Evolutionary conservation across 1,140 invertebrate species (phyloP).

Genomic region (Tetranychus urticae): DNA sequence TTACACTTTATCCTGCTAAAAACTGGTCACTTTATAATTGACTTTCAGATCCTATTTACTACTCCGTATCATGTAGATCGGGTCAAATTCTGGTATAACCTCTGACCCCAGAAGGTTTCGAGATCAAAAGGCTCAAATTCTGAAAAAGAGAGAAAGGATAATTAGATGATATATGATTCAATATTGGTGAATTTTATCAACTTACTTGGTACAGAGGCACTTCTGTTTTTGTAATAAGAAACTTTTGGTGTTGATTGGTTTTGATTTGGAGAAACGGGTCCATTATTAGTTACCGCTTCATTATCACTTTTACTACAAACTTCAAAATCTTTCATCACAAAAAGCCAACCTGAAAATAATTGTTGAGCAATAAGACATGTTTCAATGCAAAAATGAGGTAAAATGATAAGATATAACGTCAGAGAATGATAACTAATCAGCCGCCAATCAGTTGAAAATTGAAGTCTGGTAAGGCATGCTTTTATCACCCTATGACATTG

Average conservation of each 20-base stretch:
- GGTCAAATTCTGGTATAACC: conserved; percentile 37
- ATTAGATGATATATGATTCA: not conserved
- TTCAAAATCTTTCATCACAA: not conserved
- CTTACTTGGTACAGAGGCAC: conserved; percentile 5
- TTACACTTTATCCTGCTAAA: too few relatives aligned
- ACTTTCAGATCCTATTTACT: too few relatives aligned
- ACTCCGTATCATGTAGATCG: not conserved
- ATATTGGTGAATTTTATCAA: not conserved
- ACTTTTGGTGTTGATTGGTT: conserved; percentile 8
- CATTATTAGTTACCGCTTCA: not conserved
- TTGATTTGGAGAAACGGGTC: not conserved
- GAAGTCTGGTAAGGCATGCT: too few relatives aligned
- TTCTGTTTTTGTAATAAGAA: conserved; percentile 8
- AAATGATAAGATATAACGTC: too few relatives aligned
- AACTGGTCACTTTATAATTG: too few relatives aligned
- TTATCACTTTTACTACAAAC: not conserved
- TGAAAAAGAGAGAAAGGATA: conserved; percentile 17
- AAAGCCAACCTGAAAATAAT: not conserved
- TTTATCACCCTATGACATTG: too few relatives aligned
- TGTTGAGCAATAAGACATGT: too few relatives aligned
- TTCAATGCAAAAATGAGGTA: too few relatives aligned
- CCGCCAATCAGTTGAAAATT: too few relatives aligned
- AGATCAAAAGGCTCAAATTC: conserved; percentile 65
- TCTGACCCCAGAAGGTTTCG: conserved; percentile 62
- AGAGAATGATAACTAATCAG: too few relatives aligned